A percentile compares a stretch with the other conserved stretches of the same genome.
Conservation (phyloP, 2,888 invertebrate genomes). For the Pandemis cinnamomeana region DNA sequence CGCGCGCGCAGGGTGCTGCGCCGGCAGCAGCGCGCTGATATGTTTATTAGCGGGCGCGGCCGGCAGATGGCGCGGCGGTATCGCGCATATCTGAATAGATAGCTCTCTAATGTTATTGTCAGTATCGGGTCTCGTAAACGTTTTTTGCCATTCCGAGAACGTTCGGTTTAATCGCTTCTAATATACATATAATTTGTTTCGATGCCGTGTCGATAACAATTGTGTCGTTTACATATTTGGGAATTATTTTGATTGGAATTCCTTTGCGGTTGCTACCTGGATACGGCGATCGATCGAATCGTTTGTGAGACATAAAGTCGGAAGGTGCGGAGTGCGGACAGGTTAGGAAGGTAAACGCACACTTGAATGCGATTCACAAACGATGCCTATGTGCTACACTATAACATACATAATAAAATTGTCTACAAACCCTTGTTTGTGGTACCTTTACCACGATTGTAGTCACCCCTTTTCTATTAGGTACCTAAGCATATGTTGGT, state of each 20-base stretch:
- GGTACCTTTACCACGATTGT: background rate
- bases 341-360: background rate
- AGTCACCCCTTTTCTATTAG: background rate
- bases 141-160: slow-evolving; percentile 54
- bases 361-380: too few relatives aligned
- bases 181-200: slow-evolving; percentile 41
- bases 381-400: too few relatives aligned
- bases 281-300: background rate
- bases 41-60: slow-evolving; percentile 55
- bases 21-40: slow-evolving; percentile 46
- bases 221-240: slow-evolving; percentile 37
- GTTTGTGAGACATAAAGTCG: background rate
- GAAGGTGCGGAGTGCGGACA: slow-evolving; percentile 16
- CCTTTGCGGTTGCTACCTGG: slow-evolving; percentile 19
- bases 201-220: slow-evolving; percentile 38
- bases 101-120: slow-evolving; percentile 59
- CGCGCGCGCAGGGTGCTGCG: slow-evolving; percentile 6
- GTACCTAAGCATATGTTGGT: background rate
- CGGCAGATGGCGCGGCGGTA: slow-evolving; percentile 64
- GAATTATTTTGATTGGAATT: slow-evolving; percentile 38
- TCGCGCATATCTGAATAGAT: slow-evolving; percentile 73
- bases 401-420: too few relatives aligned
- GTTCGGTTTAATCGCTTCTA: slow-evolving; percentile 32
- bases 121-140: slow-evolving; percentile 24
- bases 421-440: background rate